Conservation (phyloP, 2,888 invertebrate genomes). For the Ypsolopha scabrella region DNA sequence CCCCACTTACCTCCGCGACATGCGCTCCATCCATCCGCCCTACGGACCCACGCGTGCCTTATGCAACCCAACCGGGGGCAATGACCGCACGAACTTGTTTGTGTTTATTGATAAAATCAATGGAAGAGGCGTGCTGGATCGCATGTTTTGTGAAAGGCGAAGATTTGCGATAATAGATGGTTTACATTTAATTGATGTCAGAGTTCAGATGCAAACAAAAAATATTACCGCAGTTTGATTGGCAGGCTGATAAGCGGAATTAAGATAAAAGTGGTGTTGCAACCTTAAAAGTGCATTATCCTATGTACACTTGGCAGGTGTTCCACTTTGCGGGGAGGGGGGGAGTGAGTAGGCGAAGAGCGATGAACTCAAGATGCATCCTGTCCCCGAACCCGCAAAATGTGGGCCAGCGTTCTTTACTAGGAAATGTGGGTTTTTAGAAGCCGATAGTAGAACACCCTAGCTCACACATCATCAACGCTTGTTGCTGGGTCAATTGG, state of each 20-base stretch:
- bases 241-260: background rate
- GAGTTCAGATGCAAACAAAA: no score
- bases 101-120: slow-evolving; percentile 34
- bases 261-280: background rate
- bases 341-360: background rate
- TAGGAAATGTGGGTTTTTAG: slow-evolving; percentile 63
- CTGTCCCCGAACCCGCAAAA: slow-evolving; percentile 48
- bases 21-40: slow-evolving; percentile 41
- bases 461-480: slow-evolving; percentile 39
- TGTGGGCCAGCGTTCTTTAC: slow-evolving; percentile 52
- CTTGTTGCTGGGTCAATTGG: slow-evolving; percentile 52
- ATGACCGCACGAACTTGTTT: slow-evolving; percentile 44
- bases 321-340: background rate
- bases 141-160: slow-evolving; percentile 34
- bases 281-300: background rate
- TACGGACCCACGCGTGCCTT: slow-evolving; percentile 36
- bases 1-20: slow-evolving; percentile 38
- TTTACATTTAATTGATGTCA: slow-evolving; percentile 14
- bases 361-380: slow-evolving; percentile 26
- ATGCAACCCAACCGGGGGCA: slow-evolving; percentile 54
- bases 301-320: background rate
- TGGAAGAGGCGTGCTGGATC: slow-evolving; percentile 18
- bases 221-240: background rate
- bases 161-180: slow-evolving; percentile 12
- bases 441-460: slow-evolving; percentile 52